Evolutionary conservation across 1,140 invertebrate species (phyloP).

Genomic region (Mesaphorura yosii): DNA sequence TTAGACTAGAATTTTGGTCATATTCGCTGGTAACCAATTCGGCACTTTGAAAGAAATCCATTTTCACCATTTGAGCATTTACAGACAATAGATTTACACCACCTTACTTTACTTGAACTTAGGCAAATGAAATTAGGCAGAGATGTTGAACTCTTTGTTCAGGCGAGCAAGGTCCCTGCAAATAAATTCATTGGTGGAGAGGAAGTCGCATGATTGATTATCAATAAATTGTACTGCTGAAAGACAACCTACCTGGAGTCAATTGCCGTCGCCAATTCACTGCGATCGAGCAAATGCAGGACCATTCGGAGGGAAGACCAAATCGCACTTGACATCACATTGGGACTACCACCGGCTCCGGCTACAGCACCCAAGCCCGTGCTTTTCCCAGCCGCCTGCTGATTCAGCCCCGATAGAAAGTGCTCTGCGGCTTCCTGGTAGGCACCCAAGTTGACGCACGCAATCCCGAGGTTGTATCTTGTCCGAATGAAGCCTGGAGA

Average conservation of each 20-base stretch:
- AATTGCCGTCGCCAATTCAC: constrained; percentile 61
- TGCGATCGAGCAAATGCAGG: constrained; percentile 69
- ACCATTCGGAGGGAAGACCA: constrained; percentile 90
- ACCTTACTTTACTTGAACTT: too few relatives aligned
- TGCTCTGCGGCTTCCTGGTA: constrained; percentile 93
- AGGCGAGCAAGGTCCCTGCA: constrained; percentile 36
- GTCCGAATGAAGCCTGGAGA: constrained; percentile 93
- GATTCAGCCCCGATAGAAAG: constrained; percentile 80
- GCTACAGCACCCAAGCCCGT: constrained; percentile 37
- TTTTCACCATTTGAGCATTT: too few relatives aligned
- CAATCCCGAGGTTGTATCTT: constrained; percentile 94
- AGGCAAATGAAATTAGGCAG: too few relatives aligned
- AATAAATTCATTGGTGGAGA: constrained; percentile 3
- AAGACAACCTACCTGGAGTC: constrained; percentile 47
- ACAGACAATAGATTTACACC: too few relatives aligned
- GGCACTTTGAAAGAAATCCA: too few relatives aligned
- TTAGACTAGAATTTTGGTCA: too few relatives aligned
- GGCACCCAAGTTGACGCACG: constrained; percentile 90
- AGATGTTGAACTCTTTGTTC: constrained; percentile 36
- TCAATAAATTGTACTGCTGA: not conserved
- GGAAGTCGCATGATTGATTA: not conserved
- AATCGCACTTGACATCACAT: constrained; percentile 75
- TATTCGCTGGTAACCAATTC: too few relatives aligned
- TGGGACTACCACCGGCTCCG: constrained; percentile 31
- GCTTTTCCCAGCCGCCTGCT: constrained; percentile 68